Base-by-base conservation (phyloP, 2,113 vertebrate genomes). In the Progne subis region DNA sequence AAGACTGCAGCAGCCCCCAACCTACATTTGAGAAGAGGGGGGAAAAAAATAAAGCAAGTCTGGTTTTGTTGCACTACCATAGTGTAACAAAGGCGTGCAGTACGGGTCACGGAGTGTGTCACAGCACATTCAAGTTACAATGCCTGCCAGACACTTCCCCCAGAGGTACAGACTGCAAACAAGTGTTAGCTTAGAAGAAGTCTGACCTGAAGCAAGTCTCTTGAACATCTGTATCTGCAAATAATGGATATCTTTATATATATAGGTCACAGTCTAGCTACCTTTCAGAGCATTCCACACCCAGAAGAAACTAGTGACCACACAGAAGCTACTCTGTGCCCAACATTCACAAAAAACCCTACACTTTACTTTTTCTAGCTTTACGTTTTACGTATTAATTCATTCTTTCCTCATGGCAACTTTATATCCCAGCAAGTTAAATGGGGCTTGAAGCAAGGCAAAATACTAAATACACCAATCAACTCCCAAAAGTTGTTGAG, bases 1-100 rank as follows among this genome's bases (percentile, higher is more conserved):
- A 75, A 99, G 99, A 95, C 98, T 98, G 88, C 98, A 98, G 98
- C 99, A 99, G 41, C 99, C 99, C 4, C 99, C 99, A 8, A 99
- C 98, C 99, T 99, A 74, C 34, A 94, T 83, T 47, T 80, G 79
- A 81, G 64, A 83, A 59, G 39, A 64, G 5, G 12, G 3, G 4
- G 0, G 0, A 5, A 5, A 17, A 18, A 29, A n/a, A 72, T 9
- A n/a, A 55, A 28, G 16, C 59, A 86, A 85, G 50, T 76, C 10
- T 78, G 28, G 29, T 92, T 94, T 90, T 92, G 49, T 41, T 76
- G 79, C 59, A 65, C 32, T 44, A 90, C 4, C 1, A 63, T 0
- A 69, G 74, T 23, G 68, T 69, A 70, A 91, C 84, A 94, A 82
- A 94, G 70, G 49, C 95, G 95, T 67, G 75, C 91, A 86, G 67